Evolutionary conservation across 1,140 invertebrate species (phyloP), one percentile per base, ranked within the genome.

Genomic region (Solenopsis invicta): DNA sequence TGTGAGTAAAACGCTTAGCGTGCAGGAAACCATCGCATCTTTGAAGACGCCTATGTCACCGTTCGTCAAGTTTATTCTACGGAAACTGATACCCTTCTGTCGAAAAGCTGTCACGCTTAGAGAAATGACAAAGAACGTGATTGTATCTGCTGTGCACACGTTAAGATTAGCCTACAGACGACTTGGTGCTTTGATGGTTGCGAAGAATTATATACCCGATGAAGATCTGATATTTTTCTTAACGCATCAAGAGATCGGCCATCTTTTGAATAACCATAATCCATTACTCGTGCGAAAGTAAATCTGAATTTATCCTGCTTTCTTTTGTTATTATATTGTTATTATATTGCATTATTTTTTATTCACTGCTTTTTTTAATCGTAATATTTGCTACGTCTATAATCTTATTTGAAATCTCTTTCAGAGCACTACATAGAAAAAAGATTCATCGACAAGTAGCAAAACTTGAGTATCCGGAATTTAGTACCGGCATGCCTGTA

Each of bases 171-270:
- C 96, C 0, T 97, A 96, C 87, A 93, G 95, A 56, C 92, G 94
- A 56, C 92, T 98, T 5, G 97, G 96, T 0, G 88, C 95, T 18
- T 87, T 96, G 29, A 95, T 98, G 94, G 95, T 96, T 0, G 87
- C 92, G 2, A 96, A 97, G 87, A 97, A 97, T 85, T 94, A 96
- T 16, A 87, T 98, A 18, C 97, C 97, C 0, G 95, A 97, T 64
- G 89, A 92, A 21, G 96, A 97, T 37, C 94, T 98, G 0, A 93
- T 98, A 37, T 98, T 96, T 92, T 97, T 96, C 93, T 95, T 98
- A 67, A 97, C 97, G 1, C 94, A 96, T 45, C 87, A 95, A 54
- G 98, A 98, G 94, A 95, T 98, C 16, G 94, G 94, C 18, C 88
- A 94, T 50, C 94, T 98, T 0, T 93, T 98, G 3, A 96, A 94